These are phyloP conservation scores for Struthidea cinerea DNA, from an alignment of 2,113 vertebrate species.

Conservation along the genomic window DNA sequence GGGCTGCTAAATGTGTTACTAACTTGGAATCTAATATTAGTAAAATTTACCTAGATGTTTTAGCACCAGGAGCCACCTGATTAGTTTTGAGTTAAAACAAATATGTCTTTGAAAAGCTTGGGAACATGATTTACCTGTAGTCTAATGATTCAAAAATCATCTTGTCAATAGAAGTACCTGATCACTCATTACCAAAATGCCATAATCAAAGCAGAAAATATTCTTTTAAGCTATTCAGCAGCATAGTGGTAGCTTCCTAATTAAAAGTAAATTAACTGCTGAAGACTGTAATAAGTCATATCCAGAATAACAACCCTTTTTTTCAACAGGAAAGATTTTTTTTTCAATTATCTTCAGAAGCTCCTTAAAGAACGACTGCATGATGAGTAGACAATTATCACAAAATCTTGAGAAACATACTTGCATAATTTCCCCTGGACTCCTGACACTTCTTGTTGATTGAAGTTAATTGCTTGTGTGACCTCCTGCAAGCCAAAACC, in stretches of 20 bases:
- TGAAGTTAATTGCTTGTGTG: constrained; percentile 58
- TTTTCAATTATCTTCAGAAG: neutral
- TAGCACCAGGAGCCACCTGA: neutral
- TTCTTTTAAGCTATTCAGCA: neutral
- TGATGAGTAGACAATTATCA: constrained; percentile 46
- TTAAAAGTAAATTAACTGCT: constrained; percentile 18
- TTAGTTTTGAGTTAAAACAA: neutral
- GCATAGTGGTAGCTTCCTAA: neutral
- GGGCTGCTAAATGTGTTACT: neutral
- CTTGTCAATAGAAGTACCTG: neutral
- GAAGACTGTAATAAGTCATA: neutral
- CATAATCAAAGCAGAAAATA: neutral
- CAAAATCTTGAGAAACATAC: constrained; percentile 18
- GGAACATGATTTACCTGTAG: neutral
- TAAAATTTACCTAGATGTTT: neutral
- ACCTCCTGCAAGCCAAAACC: constrained; percentile 19
- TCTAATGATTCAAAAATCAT: neutral
- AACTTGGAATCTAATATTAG: neutral
- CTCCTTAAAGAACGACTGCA: constrained; percentile 11
- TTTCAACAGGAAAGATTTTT: neutral
- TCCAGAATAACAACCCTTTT: neutral
- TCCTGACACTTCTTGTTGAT: constrained; percentile 42
- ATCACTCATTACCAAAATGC: neutral
- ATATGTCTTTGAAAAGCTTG: neutral
- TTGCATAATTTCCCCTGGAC: constrained; percentile 31